Percentiles rank a stretch among this genome's conserved stretches.
Conservation (phyloP, 2,113 vertebrate species). For the Callithrix jacchus region DNA sequence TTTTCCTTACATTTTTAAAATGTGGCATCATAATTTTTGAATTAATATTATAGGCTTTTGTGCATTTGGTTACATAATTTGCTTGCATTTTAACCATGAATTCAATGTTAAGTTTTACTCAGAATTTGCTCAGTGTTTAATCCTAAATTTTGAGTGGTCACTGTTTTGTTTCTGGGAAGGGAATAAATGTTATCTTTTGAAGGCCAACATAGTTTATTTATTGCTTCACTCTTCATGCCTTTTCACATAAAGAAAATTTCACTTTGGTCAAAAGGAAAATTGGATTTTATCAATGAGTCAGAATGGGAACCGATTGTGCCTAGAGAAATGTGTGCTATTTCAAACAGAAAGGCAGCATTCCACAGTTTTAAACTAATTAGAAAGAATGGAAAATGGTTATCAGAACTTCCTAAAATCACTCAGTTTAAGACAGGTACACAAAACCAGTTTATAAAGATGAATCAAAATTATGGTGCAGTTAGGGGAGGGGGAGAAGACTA, state of each 20-base stretch:
- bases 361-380: not conserved
- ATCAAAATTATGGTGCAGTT: not conserved
- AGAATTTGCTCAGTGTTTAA: conserved; percentile 6
- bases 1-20: not conserved
- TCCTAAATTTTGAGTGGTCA: not conserved
- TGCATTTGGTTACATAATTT: not conserved
- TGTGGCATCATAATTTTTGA: not conserved
- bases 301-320: not conserved
- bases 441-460: not conserved
- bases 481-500: not conserved
- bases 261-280: not conserved
- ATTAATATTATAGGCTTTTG: not conserved
- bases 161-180: not conserved
- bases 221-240: not conserved
- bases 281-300: not conserved
- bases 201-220: not conserved
- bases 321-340: not conserved
- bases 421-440: not conserved
- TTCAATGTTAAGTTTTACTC: not conserved
- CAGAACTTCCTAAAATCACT: not conserved
- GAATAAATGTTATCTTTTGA: not conserved
- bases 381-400: not conserved
- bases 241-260: not conserved
- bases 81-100: not conserved
- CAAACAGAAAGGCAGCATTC: not conserved